These are phyloP conservation scores for Phlogophora meticulosa DNA, from an alignment of 2,888 invertebrate genomes.

Conservation along the genomic window DNA sequence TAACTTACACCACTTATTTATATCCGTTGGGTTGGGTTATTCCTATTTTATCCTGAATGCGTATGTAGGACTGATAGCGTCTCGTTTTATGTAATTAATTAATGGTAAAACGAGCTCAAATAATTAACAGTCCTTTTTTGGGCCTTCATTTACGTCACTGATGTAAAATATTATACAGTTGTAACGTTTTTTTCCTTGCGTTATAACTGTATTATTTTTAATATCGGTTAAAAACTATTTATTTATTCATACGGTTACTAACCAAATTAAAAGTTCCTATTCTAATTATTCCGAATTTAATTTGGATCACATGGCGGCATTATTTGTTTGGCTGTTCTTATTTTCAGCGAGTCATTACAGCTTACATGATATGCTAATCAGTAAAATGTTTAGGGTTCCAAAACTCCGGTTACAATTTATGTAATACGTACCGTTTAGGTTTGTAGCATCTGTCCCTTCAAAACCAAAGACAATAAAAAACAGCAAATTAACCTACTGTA, in stretches of 20 bases:
- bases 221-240: no score
- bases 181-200: no score
- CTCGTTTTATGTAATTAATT: constrained; percentile 14
- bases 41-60: constrained; percentile 13
- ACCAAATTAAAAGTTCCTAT: neutral
- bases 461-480: neutral
- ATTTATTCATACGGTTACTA: no score
- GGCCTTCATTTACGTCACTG: constrained; percentile 16
- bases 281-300: neutral
- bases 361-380: neutral
- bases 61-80: constrained; percentile 22
- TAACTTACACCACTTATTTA: constrained; percentile 1
- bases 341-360: neutral
- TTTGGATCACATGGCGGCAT: neutral
- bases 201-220: no score
- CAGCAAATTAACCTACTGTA: neutral
- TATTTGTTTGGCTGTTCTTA: neutral
- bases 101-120: constrained; percentile 11
- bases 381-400: neutral
- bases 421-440: neutral
- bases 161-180: neutral
- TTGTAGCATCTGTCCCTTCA: neutral
- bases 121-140: constrained; percentile 11
- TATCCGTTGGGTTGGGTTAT: neutral
- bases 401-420: no score